A percentile compares a stretch with the other conserved stretches of the same genome.
These are phyloP conservation scores for Protosalanx chinensis DNA, from an alignment of 2,797 vertebrate genomes.

Conservation along the genomic window DNA sequence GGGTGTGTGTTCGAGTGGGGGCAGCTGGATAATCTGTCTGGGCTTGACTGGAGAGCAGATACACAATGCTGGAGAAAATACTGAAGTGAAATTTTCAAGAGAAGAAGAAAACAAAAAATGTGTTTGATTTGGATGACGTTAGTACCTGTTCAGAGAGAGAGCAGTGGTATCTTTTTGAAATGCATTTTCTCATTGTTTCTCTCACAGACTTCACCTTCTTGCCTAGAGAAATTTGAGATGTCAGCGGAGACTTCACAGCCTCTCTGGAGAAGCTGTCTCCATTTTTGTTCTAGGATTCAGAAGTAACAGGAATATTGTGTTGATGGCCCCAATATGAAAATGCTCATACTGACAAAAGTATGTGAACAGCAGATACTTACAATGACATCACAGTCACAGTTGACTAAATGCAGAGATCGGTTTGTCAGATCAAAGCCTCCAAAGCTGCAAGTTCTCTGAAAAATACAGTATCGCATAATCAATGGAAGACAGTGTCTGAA, in stretches of 20 bases:
- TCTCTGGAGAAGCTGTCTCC: conserved; percentile 80
- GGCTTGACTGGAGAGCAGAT: conserved; percentile 69
- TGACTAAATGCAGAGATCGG: conserved; percentile 78
- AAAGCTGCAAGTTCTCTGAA: conserved; percentile 95
- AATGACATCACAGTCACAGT: conserved; percentile 64
- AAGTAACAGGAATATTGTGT: background rate
- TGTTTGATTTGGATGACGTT: background rate
- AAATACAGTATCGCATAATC: background rate
- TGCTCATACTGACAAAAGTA: background rate
- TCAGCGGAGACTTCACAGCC: conserved; percentile 84
- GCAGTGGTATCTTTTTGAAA: conserved; percentile 90
- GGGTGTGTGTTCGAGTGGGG: conserved; percentile 79
- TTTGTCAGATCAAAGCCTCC: conserved; percentile 94
- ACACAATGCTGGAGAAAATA: background rate
- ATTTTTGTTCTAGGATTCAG: conserved; percentile 74
- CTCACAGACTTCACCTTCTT: conserved; percentile 98
- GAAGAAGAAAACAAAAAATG: too few species aligned
- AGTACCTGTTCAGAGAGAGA: conserved; percentile 87
- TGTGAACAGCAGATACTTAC: conserved; percentile 69
- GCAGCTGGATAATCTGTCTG: conserved; percentile 78
- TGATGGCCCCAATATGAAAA: background rate
- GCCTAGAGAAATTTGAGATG: conserved; percentile 89
- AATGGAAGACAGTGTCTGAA: background rate
- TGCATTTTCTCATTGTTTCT: conserved; percentile 96
- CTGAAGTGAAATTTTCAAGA: too few species aligned